Evolutionary conservation across 2,113 vertebrate species (phyloP).

Genomic region (Reinhardtius hippoglossoides): DNA sequence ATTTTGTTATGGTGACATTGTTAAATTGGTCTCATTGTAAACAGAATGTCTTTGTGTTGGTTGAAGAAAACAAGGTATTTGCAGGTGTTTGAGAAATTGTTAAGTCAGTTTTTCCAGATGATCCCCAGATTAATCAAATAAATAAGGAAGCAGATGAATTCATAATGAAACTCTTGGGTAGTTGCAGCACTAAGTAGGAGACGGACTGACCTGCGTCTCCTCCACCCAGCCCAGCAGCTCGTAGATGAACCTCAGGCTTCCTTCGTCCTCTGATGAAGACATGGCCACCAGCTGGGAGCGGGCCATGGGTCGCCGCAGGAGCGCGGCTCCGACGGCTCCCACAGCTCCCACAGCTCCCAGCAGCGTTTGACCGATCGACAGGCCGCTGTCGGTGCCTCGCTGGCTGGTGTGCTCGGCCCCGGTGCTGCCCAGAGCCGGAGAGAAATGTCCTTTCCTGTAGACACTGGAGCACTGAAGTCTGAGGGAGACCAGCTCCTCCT

Average conservation of each 20-base stretch:
- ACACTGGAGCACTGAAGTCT: conserved; percentile 93
- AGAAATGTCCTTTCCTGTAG: conserved; percentile 94
- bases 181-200: too few species aligned
- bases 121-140: too few species aligned
- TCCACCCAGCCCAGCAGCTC: conserved; percentile 98
- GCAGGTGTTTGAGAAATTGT: too few species aligned
- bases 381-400: conserved; percentile 77
- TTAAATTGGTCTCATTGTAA: too few species aligned
- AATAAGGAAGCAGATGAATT: not conserved
- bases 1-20: too few species aligned
- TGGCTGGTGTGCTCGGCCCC: conserved; percentile 76
- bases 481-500: conserved; percentile 95
- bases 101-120: too few species aligned
- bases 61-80: too few species aligned
- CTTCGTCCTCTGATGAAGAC: conserved; percentile 96
- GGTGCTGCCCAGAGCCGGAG: conserved; percentile 70
- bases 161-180: not conserved
- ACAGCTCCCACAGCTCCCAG: conserved; percentile 77
- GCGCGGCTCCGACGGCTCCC: conserved; percentile 84
- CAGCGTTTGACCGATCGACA: conserved; percentile 83
- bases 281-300: conserved; percentile 92
- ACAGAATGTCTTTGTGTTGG: too few species aligned
- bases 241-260: conserved; percentile 95
- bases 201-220: conserved; percentile 93
- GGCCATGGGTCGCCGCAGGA: conserved; percentile 91